phyloP scores from a whole-genome alignment of 2,113 vertebrate genomes.

The Gambusia holbrooki region DNA sequence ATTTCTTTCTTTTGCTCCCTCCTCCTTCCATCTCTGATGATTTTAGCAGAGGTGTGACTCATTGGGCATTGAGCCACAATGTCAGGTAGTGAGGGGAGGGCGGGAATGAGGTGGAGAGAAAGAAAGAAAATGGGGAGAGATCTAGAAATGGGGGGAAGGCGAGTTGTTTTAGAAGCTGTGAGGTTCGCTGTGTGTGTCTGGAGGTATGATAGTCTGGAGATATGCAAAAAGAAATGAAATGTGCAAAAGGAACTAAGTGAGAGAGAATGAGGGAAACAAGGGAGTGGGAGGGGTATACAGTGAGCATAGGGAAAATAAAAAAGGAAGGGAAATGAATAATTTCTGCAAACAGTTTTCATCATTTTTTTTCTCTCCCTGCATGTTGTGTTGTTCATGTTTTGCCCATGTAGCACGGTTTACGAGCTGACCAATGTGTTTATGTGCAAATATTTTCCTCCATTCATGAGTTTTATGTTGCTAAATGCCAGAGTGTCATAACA shows the following conservation, averaged over 20 bases:
- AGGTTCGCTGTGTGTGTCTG: constrained; percentile 48
- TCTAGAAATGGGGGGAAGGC: constrained; percentile 2
- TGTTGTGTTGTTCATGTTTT: constrained; percentile 69
- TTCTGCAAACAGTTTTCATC: constrained; percentile 78
- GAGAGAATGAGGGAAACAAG: constrained; percentile 58
- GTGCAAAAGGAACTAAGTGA: constrained; percentile 68
- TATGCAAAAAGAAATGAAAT: constrained; percentile 76
- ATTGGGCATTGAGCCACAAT: constrained; percentile 79
- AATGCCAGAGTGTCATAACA: constrained; percentile 63
- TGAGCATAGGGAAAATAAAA: constrained; percentile 77
- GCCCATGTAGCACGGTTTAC: constrained; percentile 43
- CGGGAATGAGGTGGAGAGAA: constrained; percentile 50
- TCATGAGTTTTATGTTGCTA: constrained; percentile 59
- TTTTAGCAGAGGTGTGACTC: constrained; percentile 85
- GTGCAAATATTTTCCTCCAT: constrained; percentile 74
- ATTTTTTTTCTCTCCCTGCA: constrained; percentile 53
- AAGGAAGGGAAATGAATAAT: constrained; percentile 81
- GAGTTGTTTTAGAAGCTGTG: constrained; percentile 62
- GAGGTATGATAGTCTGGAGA: constrained; percentile 41
- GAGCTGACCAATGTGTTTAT: constrained; percentile 76
- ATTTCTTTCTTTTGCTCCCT: constrained; percentile 73
- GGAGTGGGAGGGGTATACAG: constrained; percentile 69
- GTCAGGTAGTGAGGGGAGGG: constrained; percentile 77
- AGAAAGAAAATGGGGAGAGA: constrained; percentile 43
- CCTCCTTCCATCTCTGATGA: constrained; percentile 79